phyloP scores from a whole-genome alignment of 2,888 invertebrate genomes.

The Watsonalla binaria region DNA sequence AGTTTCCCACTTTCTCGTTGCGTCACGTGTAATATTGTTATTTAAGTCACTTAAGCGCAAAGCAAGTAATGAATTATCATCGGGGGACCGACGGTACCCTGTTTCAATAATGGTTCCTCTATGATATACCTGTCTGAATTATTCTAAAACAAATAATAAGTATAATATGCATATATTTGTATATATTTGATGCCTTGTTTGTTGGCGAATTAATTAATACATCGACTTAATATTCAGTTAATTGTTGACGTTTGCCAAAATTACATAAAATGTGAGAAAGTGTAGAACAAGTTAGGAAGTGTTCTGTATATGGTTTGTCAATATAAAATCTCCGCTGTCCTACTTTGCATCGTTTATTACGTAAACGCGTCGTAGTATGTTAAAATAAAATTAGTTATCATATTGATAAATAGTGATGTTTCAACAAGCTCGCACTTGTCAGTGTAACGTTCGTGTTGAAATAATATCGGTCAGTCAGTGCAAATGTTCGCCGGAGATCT shows the following conservation, averaged over 20 bases:
- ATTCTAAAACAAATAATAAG: too few relatives aligned
- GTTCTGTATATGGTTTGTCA: constrained; percentile 26
- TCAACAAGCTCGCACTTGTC: constrained; percentile 18
- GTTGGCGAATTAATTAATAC: not conserved
- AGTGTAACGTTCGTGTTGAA: constrained; percentile 16
- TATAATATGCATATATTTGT: not conserved
- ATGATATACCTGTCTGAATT: too few relatives aligned
- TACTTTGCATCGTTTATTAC: constrained; percentile 38
- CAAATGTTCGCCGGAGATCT: constrained; percentile 21
- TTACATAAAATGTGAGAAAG: constrained; percentile 35
- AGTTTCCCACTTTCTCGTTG: constrained; percentile 64
- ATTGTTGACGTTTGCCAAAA: constrained; percentile 21
- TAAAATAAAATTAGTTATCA: constrained; percentile 28
- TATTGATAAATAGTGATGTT: constrained; percentile 31
- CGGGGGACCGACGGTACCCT: too few relatives aligned
- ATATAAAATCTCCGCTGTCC: constrained; percentile 32
- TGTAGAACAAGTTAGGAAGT: constrained; percentile 25
- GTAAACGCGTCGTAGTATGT: constrained; percentile 35
- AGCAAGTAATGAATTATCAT: not conserved
- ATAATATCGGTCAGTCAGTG: constrained; percentile 24
- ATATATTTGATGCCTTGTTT: not conserved
- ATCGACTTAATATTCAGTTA: constrained; percentile 2
- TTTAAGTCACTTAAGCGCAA: constrained; percentile 47
- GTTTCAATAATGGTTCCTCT: too few relatives aligned
- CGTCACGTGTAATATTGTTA: constrained; percentile 50